phyloP scores from a whole-genome alignment of 2,888 invertebrate genomes.

The Argynnis bischoffii region DNA sequence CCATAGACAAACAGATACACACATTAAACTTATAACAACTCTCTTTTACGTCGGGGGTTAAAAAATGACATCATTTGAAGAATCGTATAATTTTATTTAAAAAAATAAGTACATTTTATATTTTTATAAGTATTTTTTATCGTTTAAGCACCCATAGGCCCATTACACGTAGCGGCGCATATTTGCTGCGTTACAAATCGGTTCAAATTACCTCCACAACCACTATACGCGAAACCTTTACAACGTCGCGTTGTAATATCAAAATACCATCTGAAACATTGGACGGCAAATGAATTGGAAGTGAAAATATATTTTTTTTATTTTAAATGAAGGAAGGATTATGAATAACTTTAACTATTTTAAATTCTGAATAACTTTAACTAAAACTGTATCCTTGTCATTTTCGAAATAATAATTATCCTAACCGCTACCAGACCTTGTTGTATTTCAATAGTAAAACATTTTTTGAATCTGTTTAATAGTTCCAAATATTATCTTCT shows the following conservation, averaged over 20 bases:
- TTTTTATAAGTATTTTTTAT: background rate
- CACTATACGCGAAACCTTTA: conserved; percentile 65
- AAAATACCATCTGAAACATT: conserved; percentile 60
- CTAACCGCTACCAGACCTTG: too few species aligned
- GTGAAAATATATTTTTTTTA: conserved; percentile 3
- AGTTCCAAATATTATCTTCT: too few species aligned
- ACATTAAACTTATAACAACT: too few species aligned
- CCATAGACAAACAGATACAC: too few species aligned
- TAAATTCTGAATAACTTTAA: too few species aligned
- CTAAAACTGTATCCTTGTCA: too few species aligned
- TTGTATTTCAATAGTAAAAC: too few species aligned
- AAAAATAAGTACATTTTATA: background rate
- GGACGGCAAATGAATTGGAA: background rate
- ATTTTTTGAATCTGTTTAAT: too few species aligned
- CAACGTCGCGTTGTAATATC: conserved; percentile 52
- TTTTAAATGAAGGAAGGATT: too few species aligned
- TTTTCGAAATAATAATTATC: too few species aligned
- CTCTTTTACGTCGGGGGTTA: too few species aligned
- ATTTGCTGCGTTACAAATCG: conserved; percentile 48
- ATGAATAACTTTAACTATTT: too few species aligned
- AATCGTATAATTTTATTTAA: background rate
- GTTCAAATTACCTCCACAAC: conserved; percentile 66
- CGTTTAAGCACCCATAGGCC: background rate
- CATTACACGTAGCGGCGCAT: conserved; percentile 47
- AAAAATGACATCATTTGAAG: background rate